Base-by-base conservation (phyloP, 2,113 vertebrate species). In the Pseudorasbora parva region DNA sequence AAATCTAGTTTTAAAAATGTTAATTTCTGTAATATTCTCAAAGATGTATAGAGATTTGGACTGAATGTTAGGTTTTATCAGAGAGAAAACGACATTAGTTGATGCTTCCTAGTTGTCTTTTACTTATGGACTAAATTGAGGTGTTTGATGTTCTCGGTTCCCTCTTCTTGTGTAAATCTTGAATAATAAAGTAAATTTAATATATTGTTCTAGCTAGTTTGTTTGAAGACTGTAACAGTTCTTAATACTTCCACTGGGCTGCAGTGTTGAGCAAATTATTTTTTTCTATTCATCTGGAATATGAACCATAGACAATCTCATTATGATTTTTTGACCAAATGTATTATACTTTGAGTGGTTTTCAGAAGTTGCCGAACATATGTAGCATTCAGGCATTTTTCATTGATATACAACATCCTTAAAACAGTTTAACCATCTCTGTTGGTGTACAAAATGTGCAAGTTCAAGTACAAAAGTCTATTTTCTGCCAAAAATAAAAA, bases 41-140 rank as follows among this genome's bases (percentile, higher is more conserved):
- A 8, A 64, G n/a, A 21, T 79, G 62, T 64, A 62, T 30, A 79
- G 59, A 64, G 57, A 47, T 64, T n/a, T 2, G 23, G 77, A 79
- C 8, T 64, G 59, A 59, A 25, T 60, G n/a, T 25, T 43, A 77
- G 45, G 30, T 78, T 59, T 59, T 17, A 37, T 75, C 17, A 30
- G 49, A 30, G 7, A 11, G 21, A 23, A 59, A 43, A 15, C 8
- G 2, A 45, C 21, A 60, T 5, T 25, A 8, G n/a, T 78, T 45
- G 14, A 37, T 11, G 21, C 9, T 43, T 72, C 12, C 2, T 72
- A 11, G 14, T 60, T 12, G 23, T 25, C 1, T 76, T 76, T 57
- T 9, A 77, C 21, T 14, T 57, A 14, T 57, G 17, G 33, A 45
- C 21, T 45, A 41, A 71, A 23, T 8, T 19, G 56, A 8, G 33